Base-by-base conservation (phyloP, 2,113 vertebrate species). In the Calidris pygmaea region DNA sequence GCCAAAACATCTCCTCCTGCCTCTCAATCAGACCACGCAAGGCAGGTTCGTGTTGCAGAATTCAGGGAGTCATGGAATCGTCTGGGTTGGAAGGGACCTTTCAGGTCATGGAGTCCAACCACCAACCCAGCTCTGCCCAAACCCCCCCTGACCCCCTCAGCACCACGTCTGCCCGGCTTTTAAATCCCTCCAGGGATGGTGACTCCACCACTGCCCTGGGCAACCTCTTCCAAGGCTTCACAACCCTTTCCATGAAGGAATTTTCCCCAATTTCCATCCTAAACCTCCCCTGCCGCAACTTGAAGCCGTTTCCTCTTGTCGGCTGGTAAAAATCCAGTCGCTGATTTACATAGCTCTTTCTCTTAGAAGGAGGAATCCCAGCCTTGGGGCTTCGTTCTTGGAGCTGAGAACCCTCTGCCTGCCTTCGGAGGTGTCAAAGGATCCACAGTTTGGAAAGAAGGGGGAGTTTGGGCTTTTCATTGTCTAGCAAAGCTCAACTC, bases 11-110 rank as follows among this genome's bases (percentile, higher is more conserved):
- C 63, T 68, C 87, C 30, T 80, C 2, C 0, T 24, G n/a, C 6
- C 58, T 16, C n/a, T 6, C 0, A 13, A 23, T 41, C 11, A 0
- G 27, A 17, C 0, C 21, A 1, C 43, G 1, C 23, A 10, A 50
- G 41, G 35, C 26, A 43, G 58, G 34, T 12, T 92, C 13, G 0
- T 6, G 3, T 23, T 9, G 37, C 58, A 14, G 1, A 27, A 29
- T 39, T 45, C 14, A 24, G 26, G n/a, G 59, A 35, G 22, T 60
- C 34, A 6, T 14, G n/a, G 58, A 60, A 26, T 26, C 4, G 9
- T 62, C 23, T 37, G 9, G n/a, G 14, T 62, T 62, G 59, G 59
- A 37, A 37, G 3, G 1, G n/a, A 26, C 9, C 14, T 37, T 37
- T 24, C 6, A 35, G 59, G 26, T 60, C 59, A 26, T 17, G 6